phyloP scores from a whole-genome alignment of 1,140 invertebrate genomes.

The Apolygus lucorum region DNA sequence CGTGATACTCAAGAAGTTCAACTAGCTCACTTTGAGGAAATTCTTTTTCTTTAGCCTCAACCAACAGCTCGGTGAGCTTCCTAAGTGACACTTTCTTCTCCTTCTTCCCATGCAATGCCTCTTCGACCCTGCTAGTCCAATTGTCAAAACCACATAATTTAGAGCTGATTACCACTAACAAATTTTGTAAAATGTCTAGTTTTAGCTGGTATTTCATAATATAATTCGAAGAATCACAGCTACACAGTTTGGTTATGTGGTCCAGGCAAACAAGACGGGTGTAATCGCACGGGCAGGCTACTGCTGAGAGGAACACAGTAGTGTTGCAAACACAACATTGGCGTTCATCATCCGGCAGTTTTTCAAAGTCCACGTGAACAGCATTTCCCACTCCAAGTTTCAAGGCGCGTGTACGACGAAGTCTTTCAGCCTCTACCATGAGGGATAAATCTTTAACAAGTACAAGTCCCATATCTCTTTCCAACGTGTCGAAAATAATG shows the following conservation, averaged over 20 bases:
- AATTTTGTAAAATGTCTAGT: conserved; percentile 80
- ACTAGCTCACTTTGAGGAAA: conserved; percentile 79
- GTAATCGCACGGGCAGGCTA: conserved; percentile 57
- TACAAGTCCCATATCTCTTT: conserved; percentile 76
- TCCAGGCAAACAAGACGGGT: conserved; percentile 72
- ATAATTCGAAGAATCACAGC: conserved; percentile 68
- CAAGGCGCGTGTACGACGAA: conserved; percentile 60
- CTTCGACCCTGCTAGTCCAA: conserved; percentile 77
- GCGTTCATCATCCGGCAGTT: conserved; percentile 88
- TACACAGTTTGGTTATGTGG: conserved; percentile 78
- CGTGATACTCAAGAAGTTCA: conserved; percentile 62
- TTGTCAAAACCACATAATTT: conserved; percentile 85
- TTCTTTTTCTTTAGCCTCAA: conserved; percentile 68
- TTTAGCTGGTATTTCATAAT: conserved; percentile 87
- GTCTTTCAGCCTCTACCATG: conserved; percentile 86
- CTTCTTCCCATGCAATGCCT: conserved; percentile 46
- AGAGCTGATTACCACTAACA: conserved; percentile 77
- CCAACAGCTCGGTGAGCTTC: conserved; percentile 46
- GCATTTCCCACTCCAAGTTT: conserved; percentile 74
- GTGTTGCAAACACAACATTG: conserved; percentile 94
- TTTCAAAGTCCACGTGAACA: conserved; percentile 67
- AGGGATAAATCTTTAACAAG: conserved; percentile 86
- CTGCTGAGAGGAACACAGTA: conserved; percentile 91
- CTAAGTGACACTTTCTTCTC: conserved; percentile 15
- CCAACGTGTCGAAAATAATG: conserved; percentile 70